Evolutionary conservation across 1,140 invertebrate genomes (phyloP).

Genomic region (Macrotrachela quadricornifera): DNA sequence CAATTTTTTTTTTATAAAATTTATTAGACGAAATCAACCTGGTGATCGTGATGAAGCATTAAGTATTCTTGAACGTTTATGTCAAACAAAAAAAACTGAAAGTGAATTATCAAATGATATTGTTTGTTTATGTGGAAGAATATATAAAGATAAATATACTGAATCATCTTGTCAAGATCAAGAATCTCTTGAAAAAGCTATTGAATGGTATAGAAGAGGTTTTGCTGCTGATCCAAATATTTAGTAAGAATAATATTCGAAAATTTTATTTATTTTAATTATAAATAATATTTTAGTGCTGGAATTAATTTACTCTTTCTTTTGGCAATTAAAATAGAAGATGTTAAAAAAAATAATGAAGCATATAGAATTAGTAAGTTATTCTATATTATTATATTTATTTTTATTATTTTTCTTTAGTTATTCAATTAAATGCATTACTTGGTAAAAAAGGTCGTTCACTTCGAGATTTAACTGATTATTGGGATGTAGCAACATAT

Average conservation of each 20-base stretch:
- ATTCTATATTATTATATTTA: background rate
- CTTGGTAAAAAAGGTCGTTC: constrained; percentile 85
- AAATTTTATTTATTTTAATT: too few relatives aligned
- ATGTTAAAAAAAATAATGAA: background rate
- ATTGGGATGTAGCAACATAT: constrained; percentile 98
- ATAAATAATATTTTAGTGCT: background rate
- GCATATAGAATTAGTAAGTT: background rate
- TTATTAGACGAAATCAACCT: too few relatives aligned
- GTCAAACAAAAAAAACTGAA: too few relatives aligned
- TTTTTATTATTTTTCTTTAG: constrained; percentile 23
- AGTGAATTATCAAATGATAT: constrained; percentile 43
- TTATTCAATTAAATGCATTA: constrained; percentile 80
- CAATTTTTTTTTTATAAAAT: too few relatives aligned
- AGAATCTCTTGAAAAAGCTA: constrained; percentile 68
- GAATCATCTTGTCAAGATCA: constrained; percentile 73
- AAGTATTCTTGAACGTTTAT: too few relatives aligned
- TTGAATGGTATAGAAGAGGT: constrained; percentile 47
- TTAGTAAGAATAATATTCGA: constrained; percentile 19
- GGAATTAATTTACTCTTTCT: background rate
- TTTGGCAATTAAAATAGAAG: background rate
- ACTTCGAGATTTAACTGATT: constrained; percentile 69
- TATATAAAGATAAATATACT: constrained; percentile 96
- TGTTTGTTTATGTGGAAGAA: constrained; percentile 88
- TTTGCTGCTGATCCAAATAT: constrained; percentile 16
- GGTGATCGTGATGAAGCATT: too few relatives aligned